Base-by-base conservation (phyloP, 2,888 invertebrate genomes). In the Beris morrisii region DNA sequence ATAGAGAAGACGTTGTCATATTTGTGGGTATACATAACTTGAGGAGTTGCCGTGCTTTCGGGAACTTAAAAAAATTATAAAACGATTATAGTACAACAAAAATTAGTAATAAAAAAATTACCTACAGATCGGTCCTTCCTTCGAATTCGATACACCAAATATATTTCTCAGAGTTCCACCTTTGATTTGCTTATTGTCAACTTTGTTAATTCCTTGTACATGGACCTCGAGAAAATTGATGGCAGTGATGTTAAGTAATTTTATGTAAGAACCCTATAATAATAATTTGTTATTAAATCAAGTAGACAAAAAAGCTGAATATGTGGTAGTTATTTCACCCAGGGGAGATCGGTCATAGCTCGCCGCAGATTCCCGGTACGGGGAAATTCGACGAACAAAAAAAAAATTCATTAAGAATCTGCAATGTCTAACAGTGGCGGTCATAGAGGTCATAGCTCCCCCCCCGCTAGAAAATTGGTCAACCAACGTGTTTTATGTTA, bases 61-160 rank as follows among this genome's bases (percentile, higher is more conserved):
- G 84, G 84, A 13, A 77, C 83, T 84, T 70, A 61, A 76, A 75
- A 45, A 22, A 22, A 22, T 22, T 1, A 22, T 22, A 22, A n/a
- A n/a, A n/a, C n/a, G n/a, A n/a, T n/a, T n/a, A n/a, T n/a, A 3
- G n/a, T n/a, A n/a, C 3, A 22, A 22, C 22, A 22, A 22, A 22
- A 22, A 3, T 22, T 22, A 22, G 3, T 2, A 22, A 22, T 22
- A 22, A 22, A 22, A 22, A 45, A 12, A 2, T 22, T 22, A n/a
- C 82, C 80, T 74, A 86, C 86, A 74, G 3, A 75, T 77, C 48
- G 84, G 78, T 73, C 81, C 81, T 64, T 77, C 74, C 69, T 82
- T 76, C 50, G 74, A 86, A 1, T 79, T 75, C 2, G 84, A 84
- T 1, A 83, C 82, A 5, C 67, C 67, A 31, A 85, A 78, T 0